Conservation (phyloP, 2,797 vertebrate species). For the Sphenodon punctatus region DNA sequence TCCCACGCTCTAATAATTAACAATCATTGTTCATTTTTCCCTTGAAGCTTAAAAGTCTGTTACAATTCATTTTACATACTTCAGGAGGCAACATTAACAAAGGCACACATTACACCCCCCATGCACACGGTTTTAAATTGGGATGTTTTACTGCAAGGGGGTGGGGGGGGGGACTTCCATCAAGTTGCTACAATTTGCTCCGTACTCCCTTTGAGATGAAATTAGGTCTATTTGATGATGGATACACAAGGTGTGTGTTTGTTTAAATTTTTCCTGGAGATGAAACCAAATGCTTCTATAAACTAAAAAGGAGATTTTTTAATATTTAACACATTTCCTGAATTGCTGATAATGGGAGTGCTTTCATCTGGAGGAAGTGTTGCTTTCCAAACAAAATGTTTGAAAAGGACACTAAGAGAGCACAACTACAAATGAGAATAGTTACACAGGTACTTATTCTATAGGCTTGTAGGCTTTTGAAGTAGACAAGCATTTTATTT, state of each 20-base stretch:
- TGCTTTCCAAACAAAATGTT: constrained; percentile 62
- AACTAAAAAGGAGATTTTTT: constrained; percentile 60
- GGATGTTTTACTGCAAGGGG: constrained; percentile 14
- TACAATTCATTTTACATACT: neutral
- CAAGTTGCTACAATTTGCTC: constrained; percentile 53
- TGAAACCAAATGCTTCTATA: constrained; percentile 62
- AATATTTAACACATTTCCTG: constrained; percentile 72
- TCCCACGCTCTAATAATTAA: too few relatives aligned
- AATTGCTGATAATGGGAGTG: constrained; percentile 56
- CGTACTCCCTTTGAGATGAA: constrained; percentile 61
- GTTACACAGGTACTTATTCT: constrained; percentile 46
- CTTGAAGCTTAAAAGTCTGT: constrained; percentile 28
- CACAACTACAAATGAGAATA: constrained; percentile 31
- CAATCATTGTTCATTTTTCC: constrained; percentile 4
- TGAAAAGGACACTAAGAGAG: constrained; percentile 55
- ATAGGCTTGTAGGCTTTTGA: constrained; percentile 42
- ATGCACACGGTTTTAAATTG: constrained; percentile 3
- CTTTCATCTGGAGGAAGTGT: constrained; percentile 70
- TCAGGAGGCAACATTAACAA: neutral
- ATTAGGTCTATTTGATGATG: constrained; percentile 72
- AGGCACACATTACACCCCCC: constrained; percentile 8
- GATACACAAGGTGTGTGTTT: constrained; percentile 68
- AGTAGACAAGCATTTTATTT: neutral
- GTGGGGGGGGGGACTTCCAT: too few relatives aligned
- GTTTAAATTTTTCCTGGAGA: constrained; percentile 44